Evolutionary conservation across 2,113 vertebrate species (phyloP), one percentile per base, ranked within the genome.

Genomic region (Caranx melampygus): DNA sequence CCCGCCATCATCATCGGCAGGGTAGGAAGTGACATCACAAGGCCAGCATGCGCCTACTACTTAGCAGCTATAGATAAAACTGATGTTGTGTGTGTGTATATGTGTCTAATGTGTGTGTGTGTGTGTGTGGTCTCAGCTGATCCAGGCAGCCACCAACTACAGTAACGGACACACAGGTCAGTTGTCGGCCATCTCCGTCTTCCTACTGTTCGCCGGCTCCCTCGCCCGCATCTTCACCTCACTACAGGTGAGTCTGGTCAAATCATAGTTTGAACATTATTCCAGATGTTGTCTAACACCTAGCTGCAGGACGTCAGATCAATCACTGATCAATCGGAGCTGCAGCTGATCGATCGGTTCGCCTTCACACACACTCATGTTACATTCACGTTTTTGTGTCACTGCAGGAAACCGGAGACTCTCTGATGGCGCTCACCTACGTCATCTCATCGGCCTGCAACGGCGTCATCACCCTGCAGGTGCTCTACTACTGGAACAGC

Each of bases 151-250:
- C 35, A 91, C 96, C 2, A 97, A 97, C 93, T 96, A 93, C 79
- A 82, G 4, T 1, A 97, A 96, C 0, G 96, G 97, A 0, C 96
- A 97, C 94, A 98, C 97, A 0, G 97, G 97, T 0, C 96, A 97
- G 87, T 94, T 98, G 3, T 97, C 97, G 0, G 97, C 97, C 0
- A n/a, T 98, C 81, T 96, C 97, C 0, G 92, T 96, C 21, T 94
- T 96, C 80, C 85, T 97, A 72, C 87, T 97, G 21, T 96, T 97
- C 20, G 95, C 92, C 1, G 97, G 97, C 13, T 96, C 97, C 0
- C 81, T 98, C 6, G 96, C 96, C 2, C 94, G 97, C 5, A 98
- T 97, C 87, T 98, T 97, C 88, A 98, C 97, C 34, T 96, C 96
- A 4, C 40, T 97, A 31, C 96, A 98, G 95, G 97, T 96, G 73